These are phyloP conservation scores for Cephalopterus ornatus DNA, from an alignment of 2,113 vertebrate genomes.

Conservation along the genomic window DNA sequence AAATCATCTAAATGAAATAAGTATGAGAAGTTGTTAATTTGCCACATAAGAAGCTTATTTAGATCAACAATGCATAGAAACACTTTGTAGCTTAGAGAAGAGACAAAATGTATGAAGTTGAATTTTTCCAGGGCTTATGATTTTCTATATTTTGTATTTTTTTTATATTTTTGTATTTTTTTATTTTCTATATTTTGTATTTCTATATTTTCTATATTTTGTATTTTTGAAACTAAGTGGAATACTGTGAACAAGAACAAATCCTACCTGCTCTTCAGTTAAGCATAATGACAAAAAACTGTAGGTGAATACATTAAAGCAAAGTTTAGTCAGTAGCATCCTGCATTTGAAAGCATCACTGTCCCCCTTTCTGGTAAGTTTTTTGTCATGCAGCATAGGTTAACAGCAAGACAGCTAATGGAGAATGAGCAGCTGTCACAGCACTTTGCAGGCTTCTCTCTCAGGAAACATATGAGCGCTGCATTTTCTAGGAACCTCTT, in stretches of 20 bases:
- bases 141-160: neutral
- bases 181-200: neutral
- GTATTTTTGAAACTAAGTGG: neutral
- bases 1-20: neutral
- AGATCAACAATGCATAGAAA: neutral
- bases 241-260: neutral
- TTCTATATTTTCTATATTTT: neutral
- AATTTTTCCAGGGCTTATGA: neutral
- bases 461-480: neutral
- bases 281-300: neutral
- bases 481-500: neutral
- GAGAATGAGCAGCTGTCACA: neutral
- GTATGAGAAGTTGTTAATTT: neutral
- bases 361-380: neutral
- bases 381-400: neutral
- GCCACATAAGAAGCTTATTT: neutral
- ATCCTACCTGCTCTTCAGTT: neutral
- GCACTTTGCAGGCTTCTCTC: neutral
- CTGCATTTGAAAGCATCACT: neutral
- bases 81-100: neutral
- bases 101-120: neutral
- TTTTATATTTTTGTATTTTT: no score
- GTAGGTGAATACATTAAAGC: neutral
- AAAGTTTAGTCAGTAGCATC: neutral
- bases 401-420: neutral